Percentiles rank a stretch among this genome's conserved stretches.
phyloP scores from a whole-genome alignment of 2,797 vertebrate genomes.

The Hippocampus kuda region DNA sequence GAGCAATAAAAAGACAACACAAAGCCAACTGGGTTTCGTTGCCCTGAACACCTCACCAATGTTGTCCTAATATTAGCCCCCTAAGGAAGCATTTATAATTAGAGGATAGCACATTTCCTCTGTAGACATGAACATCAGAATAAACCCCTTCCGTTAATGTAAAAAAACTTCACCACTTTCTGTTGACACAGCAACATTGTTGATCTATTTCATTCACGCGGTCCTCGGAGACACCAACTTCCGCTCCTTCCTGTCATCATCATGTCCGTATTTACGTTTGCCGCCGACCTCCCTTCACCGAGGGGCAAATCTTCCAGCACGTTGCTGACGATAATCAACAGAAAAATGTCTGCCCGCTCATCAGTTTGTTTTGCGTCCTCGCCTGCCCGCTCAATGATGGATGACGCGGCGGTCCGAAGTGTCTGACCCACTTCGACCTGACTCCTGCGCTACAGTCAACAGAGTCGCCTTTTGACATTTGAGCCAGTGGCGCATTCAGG shows the following conservation, averaged over 20 bases:
- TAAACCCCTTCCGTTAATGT: neutral
- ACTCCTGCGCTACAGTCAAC: conserved; percentile 47
- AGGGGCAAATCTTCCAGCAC: conserved; percentile 20
- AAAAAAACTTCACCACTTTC: neutral
- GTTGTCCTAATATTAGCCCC: neutral
- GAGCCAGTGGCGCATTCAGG: conserved; percentile 21
- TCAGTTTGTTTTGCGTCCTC: conserved; percentile 9
- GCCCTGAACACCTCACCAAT: neutral
- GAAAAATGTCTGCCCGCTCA: conserved; percentile 14
- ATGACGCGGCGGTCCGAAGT: conserved; percentile 38
- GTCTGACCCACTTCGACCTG: conserved; percentile 48
- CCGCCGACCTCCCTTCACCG: neutral
- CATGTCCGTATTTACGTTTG: neutral
- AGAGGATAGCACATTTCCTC: neutral
- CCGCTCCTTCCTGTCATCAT: neutral
- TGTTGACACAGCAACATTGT: neutral
- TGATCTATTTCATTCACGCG: neutral
- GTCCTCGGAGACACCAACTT: neutral
- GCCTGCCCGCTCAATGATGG: conserved; percentile 46
- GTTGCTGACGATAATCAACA: conserved; percentile 9
- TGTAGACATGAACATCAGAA: neutral
- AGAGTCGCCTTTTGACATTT: conserved; percentile 32
- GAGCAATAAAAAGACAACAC: neutral
- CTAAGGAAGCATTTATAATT: neutral
- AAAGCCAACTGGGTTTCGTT: neutral